Percentiles rank a stretch among this genome's conserved stretches.
These are phyloP conservation scores for Marisa cornuarietis DNA, from an alignment of 1,140 invertebrate genomes.

Conservation along the genomic window DNA sequence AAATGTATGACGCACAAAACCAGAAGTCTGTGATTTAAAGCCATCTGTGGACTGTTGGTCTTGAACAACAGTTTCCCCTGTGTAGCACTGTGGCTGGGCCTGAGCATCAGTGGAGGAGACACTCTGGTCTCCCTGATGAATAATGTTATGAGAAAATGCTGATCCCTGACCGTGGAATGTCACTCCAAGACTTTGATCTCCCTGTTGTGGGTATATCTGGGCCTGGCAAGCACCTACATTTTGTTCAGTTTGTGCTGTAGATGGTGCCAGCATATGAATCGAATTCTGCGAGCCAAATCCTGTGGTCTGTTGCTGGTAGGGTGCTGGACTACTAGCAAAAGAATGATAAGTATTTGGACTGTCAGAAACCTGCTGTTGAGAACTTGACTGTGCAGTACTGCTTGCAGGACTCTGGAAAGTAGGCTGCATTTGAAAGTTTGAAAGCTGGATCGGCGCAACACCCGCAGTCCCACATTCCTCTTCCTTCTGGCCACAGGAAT, in stretches of 20 bases:
- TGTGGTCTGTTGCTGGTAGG: constrained; percentile 13
- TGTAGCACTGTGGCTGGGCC: no score
- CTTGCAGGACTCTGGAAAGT: constrained; percentile 7
- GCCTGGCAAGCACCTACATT: no score
- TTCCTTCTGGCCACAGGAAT: not conserved
- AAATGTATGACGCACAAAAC: constrained; percentile 5
- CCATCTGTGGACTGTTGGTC: constrained; percentile 1
- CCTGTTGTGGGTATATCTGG: no score
- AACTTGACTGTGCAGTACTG: constrained; percentile 2
- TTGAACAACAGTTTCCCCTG: no score
- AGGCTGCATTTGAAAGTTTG: constrained; percentile 5
- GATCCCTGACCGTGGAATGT: no score
- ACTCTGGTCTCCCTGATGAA: no score
- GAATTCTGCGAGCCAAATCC: not conserved
- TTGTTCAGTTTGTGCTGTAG: no score
- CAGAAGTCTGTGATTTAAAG: not conserved
- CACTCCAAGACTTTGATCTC: no score
- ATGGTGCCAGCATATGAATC: no score
- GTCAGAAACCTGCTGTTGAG: not conserved
- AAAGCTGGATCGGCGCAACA: not conserved
- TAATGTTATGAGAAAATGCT: no score
- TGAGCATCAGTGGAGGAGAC: no score
- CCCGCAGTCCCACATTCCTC: constrained; percentile 2
- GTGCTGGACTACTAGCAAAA: constrained; percentile 3
- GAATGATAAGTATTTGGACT: constrained; percentile 1